Percentiles rank a stretch among this genome's conserved stretches.
These are phyloP conservation scores for Luperina testacea DNA, from an alignment of 2,888 invertebrate species.

Conservation along the genomic window DNA sequence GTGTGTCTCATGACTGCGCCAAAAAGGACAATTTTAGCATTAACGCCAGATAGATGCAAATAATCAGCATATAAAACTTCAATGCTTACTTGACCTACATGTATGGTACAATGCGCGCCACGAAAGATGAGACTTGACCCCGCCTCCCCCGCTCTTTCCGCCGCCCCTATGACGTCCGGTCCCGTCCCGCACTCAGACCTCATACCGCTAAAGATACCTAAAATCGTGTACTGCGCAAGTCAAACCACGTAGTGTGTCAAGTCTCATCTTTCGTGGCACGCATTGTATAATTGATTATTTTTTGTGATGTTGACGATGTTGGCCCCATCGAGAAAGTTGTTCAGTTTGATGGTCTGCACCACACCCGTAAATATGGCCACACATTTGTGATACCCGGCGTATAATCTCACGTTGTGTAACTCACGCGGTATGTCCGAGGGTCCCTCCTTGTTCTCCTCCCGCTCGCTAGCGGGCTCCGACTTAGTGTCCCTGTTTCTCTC, in stretches of 20 bases:
- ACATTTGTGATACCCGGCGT: background rate
- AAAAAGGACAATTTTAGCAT: background rate
- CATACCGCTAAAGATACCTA: too few relatives aligned
- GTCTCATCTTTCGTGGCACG: too few relatives aligned
- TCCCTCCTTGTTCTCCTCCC: constrained; percentile 13
- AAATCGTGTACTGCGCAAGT: too few relatives aligned
- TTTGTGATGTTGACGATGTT: background rate
- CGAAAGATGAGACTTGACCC: too few relatives aligned
- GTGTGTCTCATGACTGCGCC: background rate
- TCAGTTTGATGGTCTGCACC: background rate
- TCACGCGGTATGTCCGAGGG: constrained; percentile 42
- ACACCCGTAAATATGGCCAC: background rate
- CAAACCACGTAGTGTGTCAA: too few relatives aligned
- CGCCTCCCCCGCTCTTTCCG: too few relatives aligned
- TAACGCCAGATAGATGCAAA: background rate
- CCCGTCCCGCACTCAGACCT: too few relatives aligned
- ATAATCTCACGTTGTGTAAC: background rate
- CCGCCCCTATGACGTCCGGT: too few relatives aligned
- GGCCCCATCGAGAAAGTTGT: background rate
- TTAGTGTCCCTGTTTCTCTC: background rate
- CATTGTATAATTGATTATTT: background rate
- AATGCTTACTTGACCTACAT: too few relatives aligned
- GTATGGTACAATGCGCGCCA: too few relatives aligned
- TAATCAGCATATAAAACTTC: background rate
- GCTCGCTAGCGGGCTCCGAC: constrained; percentile 16